Base-by-base conservation (phyloP, 2,113 vertebrate genomes). In the Entomyzon cyanotis region DNA sequence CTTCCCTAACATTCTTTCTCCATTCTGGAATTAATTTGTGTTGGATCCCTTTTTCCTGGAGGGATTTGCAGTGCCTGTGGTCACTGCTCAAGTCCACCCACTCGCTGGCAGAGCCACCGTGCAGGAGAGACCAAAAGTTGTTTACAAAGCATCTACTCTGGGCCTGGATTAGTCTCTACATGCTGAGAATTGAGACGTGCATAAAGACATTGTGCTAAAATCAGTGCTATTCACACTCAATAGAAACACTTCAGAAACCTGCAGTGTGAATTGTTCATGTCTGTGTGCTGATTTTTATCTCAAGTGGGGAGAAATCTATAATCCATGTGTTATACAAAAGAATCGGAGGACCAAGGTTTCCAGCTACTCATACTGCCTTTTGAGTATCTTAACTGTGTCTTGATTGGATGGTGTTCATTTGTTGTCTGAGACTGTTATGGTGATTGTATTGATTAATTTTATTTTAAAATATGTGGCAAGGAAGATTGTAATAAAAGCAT, bases 401-500 rank as follows among this genome's bases (percentile, higher is more conserved):
- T 92, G 90, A 93, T 87, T 92, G 86, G 91, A 78, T 95, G 76
- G 64, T 96, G 90, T 95, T 96, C 28, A 96, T 95, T 93, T 65
- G 52, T 97, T 94, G 89, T 95, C 94, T 78, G 74, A 94, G 88
- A 93, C 46, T 91, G 77, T 95, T 95, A 71, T 0, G 33, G 95
- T 97, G 96, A 95, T 95, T 97, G 95, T 97, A 96, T 58, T 95
- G 76, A 93, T 94, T 93, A 71, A 87, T 78, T 96, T 95, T 87
- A 93, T 89, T 96, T 94, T 93, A 62, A 75, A 92, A 52, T 96
- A 91, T 76, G 64, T 95, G 94, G 94, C 94, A 95, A 95, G 94
- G 95, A 97, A 95, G 96, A 97, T 92, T 97, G 94, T 96, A 97
- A 97, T 97, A 97, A 97, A 97, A 94, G 31, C 49, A 94, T 93